Evolutionary conservation across 2,888 invertebrate species (phyloP).

Genomic region (Cataglyphis cursor): DNA sequence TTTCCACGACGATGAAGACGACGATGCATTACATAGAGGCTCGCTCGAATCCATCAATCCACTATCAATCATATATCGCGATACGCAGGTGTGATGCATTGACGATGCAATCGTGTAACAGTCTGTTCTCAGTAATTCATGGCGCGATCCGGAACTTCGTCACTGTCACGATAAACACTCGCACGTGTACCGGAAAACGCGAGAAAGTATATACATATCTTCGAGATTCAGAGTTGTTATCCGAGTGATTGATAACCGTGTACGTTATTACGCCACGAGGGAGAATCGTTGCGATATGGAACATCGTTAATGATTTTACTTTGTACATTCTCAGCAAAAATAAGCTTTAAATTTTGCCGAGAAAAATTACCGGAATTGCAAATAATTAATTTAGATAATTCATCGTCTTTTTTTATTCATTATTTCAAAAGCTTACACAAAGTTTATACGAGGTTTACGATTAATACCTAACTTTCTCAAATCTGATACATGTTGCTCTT

Average conservation of each 20-base stretch:
- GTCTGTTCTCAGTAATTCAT: conserved; percentile 67
- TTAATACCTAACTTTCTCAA: conserved; percentile 36
- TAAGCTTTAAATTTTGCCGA: not conserved
- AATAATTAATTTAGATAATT: conserved; percentile 11
- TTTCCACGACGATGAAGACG: conserved; percentile 9
- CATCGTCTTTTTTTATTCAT: too few species aligned
- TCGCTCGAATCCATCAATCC: conserved; percentile 37
- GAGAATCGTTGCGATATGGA: not conserved
- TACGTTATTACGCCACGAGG: not conserved
- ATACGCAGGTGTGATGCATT: conserved; percentile 33
- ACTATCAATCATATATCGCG: conserved; percentile 1
- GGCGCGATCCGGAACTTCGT: conserved; percentile 61
- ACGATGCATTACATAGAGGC: not conserved
- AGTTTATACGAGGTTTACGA: not conserved
- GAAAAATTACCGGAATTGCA: not conserved
- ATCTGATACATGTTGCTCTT: conserved; percentile 9
- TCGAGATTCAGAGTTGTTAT: conserved; percentile 1
- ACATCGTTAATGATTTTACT: not conserved
- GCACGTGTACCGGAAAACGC: conserved; percentile 52
- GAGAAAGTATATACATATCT: not conserved
- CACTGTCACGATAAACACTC: conserved; percentile 62
- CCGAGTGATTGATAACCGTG: conserved; percentile 20
- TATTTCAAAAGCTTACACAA: not conserved
- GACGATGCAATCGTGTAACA: conserved; percentile 51
- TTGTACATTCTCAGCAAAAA: not conserved